Evolutionary conservation across 2,113 vertebrate genomes (phyloP).

Genomic region (Haplotaxodon microlepis): DNA sequence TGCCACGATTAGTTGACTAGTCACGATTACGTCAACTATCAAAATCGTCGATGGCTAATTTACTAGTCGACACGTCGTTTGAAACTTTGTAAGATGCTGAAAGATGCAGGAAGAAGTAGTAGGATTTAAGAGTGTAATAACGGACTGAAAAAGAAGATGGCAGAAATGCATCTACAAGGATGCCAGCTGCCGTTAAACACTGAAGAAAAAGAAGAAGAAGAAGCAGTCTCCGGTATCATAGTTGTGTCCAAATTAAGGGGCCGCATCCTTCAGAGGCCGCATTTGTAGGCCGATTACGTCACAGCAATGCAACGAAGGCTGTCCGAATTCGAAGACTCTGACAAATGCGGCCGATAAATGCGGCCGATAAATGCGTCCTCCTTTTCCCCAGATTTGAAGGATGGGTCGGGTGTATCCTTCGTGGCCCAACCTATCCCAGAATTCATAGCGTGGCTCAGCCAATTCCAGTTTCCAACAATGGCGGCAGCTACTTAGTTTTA

Average conservation of each 20-base stretch:
- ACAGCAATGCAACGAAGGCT: background rate
- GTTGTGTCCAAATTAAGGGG: background rate
- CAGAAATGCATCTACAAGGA: background rate
- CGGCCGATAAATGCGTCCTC: background rate
- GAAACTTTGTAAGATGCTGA: background rate
- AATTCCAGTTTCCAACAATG: background rate
- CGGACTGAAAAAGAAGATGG: background rate
- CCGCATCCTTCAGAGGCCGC: background rate
- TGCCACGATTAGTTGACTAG: background rate
- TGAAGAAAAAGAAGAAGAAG: background rate
- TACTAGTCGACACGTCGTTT: background rate
- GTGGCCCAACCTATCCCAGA: background rate
- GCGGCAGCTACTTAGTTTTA: background rate
- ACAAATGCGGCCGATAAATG: background rate
- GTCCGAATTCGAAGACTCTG: background rate
- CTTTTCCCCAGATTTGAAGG: background rate
- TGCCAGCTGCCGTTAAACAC: background rate
- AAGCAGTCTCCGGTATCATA: background rate
- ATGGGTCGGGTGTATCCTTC: background rate
- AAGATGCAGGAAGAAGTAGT: background rate
- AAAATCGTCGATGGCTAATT: background rate
- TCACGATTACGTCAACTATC: background rate
- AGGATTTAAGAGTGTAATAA: background rate
- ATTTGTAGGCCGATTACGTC: background rate
- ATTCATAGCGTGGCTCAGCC: background rate